phyloP scores from a whole-genome alignment of 2,888 invertebrate species.

The Melipona beecheii region DNA sequence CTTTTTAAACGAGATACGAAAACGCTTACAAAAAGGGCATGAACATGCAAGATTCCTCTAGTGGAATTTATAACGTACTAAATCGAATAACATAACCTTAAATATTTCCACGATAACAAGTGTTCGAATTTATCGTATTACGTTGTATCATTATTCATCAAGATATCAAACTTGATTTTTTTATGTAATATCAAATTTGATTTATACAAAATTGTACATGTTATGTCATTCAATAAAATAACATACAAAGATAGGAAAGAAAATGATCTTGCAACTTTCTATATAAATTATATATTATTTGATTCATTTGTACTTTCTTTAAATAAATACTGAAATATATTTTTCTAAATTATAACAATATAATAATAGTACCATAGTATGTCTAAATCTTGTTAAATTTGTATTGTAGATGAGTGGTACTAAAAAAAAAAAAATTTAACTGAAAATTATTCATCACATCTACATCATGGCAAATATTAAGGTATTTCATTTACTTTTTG shows the following conservation, averaged over 20 bases:
- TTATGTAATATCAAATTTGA: not conserved
- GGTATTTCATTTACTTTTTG: conserved; percentile 36
- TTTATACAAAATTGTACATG: not conserved
- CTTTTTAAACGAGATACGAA: conserved; percentile 49
- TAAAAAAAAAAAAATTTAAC: not conserved
- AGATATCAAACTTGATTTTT: not conserved
- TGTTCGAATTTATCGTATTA: conserved; percentile 1
- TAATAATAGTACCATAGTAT: not conserved
- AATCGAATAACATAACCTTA: conserved; percentile 42
- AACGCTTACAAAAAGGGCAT: conserved; percentile 21
- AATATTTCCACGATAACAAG: not conserved
- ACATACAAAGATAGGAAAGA: not conserved
- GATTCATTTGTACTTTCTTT: conserved; percentile 12
- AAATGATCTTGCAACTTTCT: conserved; percentile 18
- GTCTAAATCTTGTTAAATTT: conserved; percentile 3
- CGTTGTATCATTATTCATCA: not conserved
- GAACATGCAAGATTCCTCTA: conserved; percentile 24
- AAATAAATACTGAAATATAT: conserved; percentile 11
- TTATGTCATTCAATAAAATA: not conserved
- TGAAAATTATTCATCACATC: not conserved
- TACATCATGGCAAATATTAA: conserved; percentile 53
- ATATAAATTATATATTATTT: not conserved
- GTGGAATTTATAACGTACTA: conserved; percentile 39
- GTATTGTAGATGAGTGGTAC: not conserved
- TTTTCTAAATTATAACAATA: not conserved